phyloP scores from a whole-genome alignment of 2,113 vertebrate genomes.

The Agelaius tricolor region DNA sequence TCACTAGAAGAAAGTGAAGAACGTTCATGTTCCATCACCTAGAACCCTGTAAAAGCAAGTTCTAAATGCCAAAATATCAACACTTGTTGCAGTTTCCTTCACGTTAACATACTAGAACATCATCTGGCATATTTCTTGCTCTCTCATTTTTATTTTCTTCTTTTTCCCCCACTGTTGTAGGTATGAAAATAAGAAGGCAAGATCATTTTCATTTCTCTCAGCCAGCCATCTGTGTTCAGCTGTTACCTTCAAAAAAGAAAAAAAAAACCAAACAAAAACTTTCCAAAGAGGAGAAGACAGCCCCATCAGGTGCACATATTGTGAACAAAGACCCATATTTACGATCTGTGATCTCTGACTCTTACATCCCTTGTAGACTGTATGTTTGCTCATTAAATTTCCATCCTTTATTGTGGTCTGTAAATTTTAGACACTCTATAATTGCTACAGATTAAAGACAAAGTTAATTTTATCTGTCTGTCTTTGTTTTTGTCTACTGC shows the following conservation, averaged over 20 bases:
- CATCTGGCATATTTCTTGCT: background rate
- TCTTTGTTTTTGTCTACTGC: background rate
- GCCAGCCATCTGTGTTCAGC: background rate
- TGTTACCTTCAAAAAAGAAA: background rate
- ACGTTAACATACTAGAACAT: background rate
- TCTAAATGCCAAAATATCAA: slow-evolving; percentile 27
- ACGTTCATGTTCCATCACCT: slow-evolving; percentile 47
- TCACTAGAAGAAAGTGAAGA: slow-evolving; percentile 53
- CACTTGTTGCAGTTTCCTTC: background rate
- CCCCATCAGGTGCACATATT: background rate
- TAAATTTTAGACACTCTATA: background rate
- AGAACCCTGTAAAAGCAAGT: slow-evolving; percentile 39
- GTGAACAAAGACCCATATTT: background rate
- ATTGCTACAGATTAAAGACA: background rate
- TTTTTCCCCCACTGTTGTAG: background rate
- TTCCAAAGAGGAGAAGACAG: background rate
- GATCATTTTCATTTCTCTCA: background rate
- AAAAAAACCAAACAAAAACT: background rate
- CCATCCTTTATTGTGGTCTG: background rate
- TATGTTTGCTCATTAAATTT: background rate
- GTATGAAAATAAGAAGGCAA: background rate
- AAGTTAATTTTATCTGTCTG: background rate
- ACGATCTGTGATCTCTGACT: background rate
- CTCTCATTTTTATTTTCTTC: too few species aligned
- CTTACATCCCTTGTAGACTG: background rate